These are phyloP conservation scores for Coranthus polyacanthus DNA, from an alignment of 2,797 vertebrate genomes.

Conservation along the genomic window DNA sequence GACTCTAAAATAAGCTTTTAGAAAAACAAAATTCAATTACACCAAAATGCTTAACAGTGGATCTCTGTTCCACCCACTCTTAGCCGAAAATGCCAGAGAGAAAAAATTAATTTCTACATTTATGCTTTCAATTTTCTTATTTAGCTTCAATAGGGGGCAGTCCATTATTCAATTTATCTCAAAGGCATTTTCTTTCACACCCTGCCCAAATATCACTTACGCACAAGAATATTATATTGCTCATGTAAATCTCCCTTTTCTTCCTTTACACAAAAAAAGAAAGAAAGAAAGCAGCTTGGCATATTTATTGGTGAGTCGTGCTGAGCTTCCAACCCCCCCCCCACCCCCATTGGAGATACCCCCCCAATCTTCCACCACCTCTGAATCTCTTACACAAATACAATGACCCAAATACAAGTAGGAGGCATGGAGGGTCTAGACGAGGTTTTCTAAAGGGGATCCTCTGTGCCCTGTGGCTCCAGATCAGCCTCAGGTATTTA, in stretches of 20 bases:
- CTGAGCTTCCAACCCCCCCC: constrained; percentile 51
- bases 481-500: constrained; percentile 40
- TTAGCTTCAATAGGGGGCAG: constrained; percentile 54
- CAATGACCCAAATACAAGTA: constrained; percentile 75
- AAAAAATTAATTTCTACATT: constrained; percentile 68
- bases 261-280: constrained; percentile 50
- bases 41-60: constrained; percentile 53
- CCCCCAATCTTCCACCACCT: constrained; percentile 31
- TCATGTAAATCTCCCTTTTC: constrained; percentile 77
- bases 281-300: constrained; percentile 74
- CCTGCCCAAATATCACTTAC: constrained; percentile 68
- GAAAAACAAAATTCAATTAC: constrained; percentile 60
- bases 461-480: constrained; percentile 38
- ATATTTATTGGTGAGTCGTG: constrained; percentile 75
- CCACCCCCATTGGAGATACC: background rate
- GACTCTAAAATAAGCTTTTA: constrained; percentile 31
- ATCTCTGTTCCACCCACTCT: constrained; percentile 51
- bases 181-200: constrained; percentile 45
- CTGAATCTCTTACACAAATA: constrained; percentile 66
- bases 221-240: constrained; percentile 72
- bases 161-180: constrained; percentile 59
- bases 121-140: constrained; percentile 71
- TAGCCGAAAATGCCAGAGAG: constrained; percentile 37
- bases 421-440: constrained; percentile 53
- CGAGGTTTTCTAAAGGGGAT: constrained; percentile 45